These are phyloP conservation scores for Octodonta nipae DNA, from an alignment of 2,888 invertebrate genomes.

Conservation along the genomic window DNA sequence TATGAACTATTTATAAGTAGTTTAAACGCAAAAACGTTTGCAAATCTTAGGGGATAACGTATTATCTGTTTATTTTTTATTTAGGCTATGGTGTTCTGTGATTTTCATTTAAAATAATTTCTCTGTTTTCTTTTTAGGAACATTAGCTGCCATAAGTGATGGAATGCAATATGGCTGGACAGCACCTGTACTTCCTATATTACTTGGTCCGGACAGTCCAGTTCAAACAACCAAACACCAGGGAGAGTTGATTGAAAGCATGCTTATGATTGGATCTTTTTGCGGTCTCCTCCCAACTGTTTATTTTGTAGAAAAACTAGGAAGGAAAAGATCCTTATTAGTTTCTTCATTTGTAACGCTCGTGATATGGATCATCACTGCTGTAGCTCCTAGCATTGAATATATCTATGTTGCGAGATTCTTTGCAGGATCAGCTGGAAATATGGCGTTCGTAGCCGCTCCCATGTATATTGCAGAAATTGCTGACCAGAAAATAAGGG, in stretches of 20 bases:
- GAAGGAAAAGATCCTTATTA: slow-evolving; percentile 29
- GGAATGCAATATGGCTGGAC: slow-evolving; percentile 37
- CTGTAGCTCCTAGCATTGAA: slow-evolving; percentile 24
- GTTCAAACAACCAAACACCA: slow-evolving; percentile 23
- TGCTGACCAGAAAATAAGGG: slow-evolving; percentile 33
- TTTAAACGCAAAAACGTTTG: no score
- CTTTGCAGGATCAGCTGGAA: slow-evolving; percentile 30
- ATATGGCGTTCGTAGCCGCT: slow-evolving; percentile 33
- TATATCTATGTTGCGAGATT: slow-evolving; percentile 29
- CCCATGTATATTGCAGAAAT: slow-evolving; percentile 36
- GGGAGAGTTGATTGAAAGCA: slow-evolving; percentile 24
- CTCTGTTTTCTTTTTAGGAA: no score
- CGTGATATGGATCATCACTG: slow-evolving; percentile 30
- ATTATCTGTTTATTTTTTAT: no score
- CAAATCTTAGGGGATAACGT: no score
- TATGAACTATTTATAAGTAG: no score
- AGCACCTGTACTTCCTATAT: slow-evolving; percentile 29
- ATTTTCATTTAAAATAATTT: no score
- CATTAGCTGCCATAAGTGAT: slow-evolving; percentile 32
- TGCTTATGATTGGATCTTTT: slow-evolving; percentile 27
- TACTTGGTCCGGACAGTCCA: slow-evolving; percentile 24
- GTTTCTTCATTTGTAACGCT: slow-evolving; percentile 28
- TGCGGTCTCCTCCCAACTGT: slow-evolving; percentile 29
- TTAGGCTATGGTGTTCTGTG: no score
- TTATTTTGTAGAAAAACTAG: slow-evolving; percentile 27